Base-by-base conservation (phyloP, 2,113 vertebrate species). In the Bufo gargarizans region DNA sequence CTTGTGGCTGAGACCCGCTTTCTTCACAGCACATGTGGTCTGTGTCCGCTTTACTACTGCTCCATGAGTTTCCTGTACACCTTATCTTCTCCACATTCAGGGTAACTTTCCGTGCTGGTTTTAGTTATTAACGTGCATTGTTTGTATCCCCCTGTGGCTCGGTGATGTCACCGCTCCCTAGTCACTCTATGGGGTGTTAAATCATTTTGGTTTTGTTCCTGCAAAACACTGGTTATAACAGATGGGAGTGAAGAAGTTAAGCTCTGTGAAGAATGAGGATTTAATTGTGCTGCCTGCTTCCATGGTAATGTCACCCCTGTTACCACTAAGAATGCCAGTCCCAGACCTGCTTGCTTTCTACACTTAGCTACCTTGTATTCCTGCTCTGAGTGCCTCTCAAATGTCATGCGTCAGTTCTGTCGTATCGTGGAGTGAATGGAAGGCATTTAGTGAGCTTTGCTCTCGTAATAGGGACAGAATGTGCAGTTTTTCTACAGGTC, bases 251-350 rank as follows among this genome's bases (percentile, higher is more conserved):
- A 50, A 50, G 72, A 49, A 76, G 72, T 76, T 49, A 50, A 76
- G 45, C 72, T 74, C 13, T 76, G 72, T 50, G 71, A 19, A 74
- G 71, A 74, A 74, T 74, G 72, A 76, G 72, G 72, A 9, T 76
- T 76, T 49, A 47, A 49, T 76, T 76, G 72, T n/a, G 77, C 12
- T 22, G 33, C 20, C 33, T 33, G 50, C n/a, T 80, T 80, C 50
- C 50, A 58, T 56, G 78, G 78, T 80, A 80, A 80, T 80, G 56
- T 80, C 56, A 14, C 78, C 56, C 78, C 53, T 80, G 50, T 59
- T 80, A 45, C 53, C 19, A n/a, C 9, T 47, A 74, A 74, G 71
- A 74, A 74, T 74, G 45, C 45, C 47, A 76, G 72, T 9, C 45
- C 16, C 16, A 50, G 72, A 47, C 71, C 47, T 50, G 72, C 45